These are phyloP conservation scores for Aegypius monachus DNA, from an alignment of 2,113 vertebrate genomes.

Conservation along the genomic window DNA sequence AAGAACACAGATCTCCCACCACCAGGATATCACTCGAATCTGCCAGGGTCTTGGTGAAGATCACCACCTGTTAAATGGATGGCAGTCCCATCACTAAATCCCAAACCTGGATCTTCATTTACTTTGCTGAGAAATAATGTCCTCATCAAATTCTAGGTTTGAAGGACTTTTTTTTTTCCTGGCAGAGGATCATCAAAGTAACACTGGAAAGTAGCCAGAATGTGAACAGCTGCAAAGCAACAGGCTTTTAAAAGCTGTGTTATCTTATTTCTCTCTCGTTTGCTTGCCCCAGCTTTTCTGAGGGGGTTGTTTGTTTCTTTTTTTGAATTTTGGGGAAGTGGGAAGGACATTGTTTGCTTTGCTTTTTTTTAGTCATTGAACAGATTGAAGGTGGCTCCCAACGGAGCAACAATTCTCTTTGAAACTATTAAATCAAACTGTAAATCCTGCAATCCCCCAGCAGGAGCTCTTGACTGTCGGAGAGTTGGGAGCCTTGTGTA, in stretches of 20 bases:
- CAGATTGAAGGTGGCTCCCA: not conserved
- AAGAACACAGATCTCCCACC: not conserved
- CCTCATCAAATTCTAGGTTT: not conserved
- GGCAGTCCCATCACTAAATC: not conserved
- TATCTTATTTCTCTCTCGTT: not conserved
- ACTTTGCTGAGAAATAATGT: not conserved
- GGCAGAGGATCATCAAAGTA: not conserved
- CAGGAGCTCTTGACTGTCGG: not conserved
- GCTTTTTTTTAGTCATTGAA: not conserved
- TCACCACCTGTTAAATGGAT: not conserved
- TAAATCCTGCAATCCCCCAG: not conserved
- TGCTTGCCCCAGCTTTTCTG: not conserved
- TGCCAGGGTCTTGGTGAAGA: not conserved
- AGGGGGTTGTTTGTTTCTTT: not conserved
- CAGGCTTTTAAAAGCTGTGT: not conserved
- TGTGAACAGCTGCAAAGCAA: slow-evolving; percentile 30
- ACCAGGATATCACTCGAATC: not conserved
- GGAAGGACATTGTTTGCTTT: not conserved
- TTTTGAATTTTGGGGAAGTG: not conserved
- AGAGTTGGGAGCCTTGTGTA: not conserved
- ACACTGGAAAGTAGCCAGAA: slow-evolving; percentile 9
- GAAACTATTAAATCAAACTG: not conserved
- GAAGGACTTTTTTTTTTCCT: not conserved
- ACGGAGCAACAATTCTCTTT: not conserved
- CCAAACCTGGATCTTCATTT: not conserved